A percentile compares a stretch with the other conserved stretches of the same genome.
These are phyloP conservation scores for Bombus fervidus DNA, from an alignment of 1,140 invertebrate species.

Conservation along the genomic window DNA sequence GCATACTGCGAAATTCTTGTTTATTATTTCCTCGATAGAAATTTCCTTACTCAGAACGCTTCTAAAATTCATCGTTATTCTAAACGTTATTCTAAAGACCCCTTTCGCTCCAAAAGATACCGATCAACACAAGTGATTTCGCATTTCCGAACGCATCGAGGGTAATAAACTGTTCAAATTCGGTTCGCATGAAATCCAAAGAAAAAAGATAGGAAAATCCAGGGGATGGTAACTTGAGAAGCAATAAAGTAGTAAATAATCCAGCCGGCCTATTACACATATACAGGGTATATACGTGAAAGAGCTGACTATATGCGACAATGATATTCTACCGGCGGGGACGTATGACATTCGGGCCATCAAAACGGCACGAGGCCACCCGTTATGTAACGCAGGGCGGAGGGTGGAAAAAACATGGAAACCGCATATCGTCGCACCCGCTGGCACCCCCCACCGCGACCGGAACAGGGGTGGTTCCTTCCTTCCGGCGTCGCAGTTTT, in stretches of 20 bases:
- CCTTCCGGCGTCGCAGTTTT: constrained; percentile 78
- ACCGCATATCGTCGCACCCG: constrained; percentile 78
- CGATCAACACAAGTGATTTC: neutral
- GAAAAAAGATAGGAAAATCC: neutral
- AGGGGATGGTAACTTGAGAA: constrained; percentile 30
- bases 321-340: constrained; percentile 72
- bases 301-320: constrained; percentile 64
- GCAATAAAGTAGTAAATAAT: constrained; percentile 70
- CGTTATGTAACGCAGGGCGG: constrained; percentile 71
- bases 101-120: no score
- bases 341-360: constrained; percentile 76
- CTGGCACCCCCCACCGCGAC: constrained; percentile 65
- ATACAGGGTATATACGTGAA: constrained; percentile 30
- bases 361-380: constrained; percentile 79
- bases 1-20: neutral
- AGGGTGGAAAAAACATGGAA: constrained; percentile 81
- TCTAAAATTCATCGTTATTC: neutral
- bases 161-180: neutral
- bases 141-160: neutral
- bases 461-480: constrained; percentile 72
- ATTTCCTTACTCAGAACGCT: neutral
- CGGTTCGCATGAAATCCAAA: neutral
- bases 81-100: neutral
- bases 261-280: constrained; percentile 56
- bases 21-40: neutral